Conservation (phyloP, 2,797 vertebrate genomes). For the Manis javanica region DNA sequence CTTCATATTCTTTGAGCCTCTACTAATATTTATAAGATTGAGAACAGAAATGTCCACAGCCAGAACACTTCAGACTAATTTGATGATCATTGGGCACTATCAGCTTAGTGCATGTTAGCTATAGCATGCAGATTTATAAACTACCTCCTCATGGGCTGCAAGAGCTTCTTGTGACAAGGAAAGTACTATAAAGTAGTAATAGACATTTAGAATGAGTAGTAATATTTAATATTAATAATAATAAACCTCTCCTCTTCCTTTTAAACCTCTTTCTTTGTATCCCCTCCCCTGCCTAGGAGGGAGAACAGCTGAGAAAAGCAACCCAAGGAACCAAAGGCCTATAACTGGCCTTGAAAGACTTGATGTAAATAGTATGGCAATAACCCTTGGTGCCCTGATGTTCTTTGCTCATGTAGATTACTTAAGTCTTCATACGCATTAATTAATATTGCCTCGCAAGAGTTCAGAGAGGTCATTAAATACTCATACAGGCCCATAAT, state of each 20-base stretch:
- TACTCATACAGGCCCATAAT: not conserved
- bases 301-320: constrained; percentile 1
- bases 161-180: constrained; percentile 44
- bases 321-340: not conserved
- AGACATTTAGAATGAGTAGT: constrained; percentile 35
- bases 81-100: constrained; percentile 41
- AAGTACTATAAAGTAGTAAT: constrained; percentile 16
- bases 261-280: constrained; percentile 38
- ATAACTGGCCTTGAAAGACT: constrained; percentile 46
- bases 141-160: not conserved
- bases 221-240: constrained; percentile 54
- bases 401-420: constrained; percentile 48
- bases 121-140: constrained; percentile 38
- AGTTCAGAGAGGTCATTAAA: constrained; percentile 30
- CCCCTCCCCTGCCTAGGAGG: not conserved
- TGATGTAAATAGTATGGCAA: constrained; percentile 13
- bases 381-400: constrained; percentile 20
- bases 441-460: constrained; percentile 60
- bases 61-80: constrained; percentile 57
- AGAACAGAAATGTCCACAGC: constrained; percentile 25
- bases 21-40: not conserved
- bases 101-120: constrained; percentile 55
- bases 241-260: not conserved
- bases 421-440: constrained; percentile 43
- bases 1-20: constrained; percentile 2